Conservation (phyloP, 2,113 vertebrate genomes). For the Eira barbara region DNA sequence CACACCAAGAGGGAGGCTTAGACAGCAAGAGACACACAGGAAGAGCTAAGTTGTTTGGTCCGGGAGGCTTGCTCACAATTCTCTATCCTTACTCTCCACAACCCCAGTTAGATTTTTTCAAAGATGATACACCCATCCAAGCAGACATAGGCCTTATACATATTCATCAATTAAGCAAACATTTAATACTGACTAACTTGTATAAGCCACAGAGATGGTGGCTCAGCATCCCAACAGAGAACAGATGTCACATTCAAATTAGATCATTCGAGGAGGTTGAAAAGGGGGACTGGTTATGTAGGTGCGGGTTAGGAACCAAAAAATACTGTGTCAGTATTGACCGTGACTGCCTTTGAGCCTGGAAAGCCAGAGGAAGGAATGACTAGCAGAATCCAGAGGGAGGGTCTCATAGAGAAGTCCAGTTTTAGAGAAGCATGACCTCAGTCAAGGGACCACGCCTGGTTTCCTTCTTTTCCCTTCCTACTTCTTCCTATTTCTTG, state of each 20-base stretch:
- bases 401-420: neutral
- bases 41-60: neutral
- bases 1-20: neutral
- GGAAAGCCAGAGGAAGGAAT: neutral
- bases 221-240: neutral
- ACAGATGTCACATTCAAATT: neutral
- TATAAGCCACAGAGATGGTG: neutral
- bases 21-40: rapidly evolving
- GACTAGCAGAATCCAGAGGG: neutral
- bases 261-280: neutral
- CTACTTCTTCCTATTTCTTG: neutral
- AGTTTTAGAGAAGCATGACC: neutral
- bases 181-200: neutral
- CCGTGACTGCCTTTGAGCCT: neutral
- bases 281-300: neutral
- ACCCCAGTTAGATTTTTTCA: neutral
- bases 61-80: neutral
- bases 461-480: neutral
- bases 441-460: neutral
- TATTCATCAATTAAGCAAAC: neutral
- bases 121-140: neutral
- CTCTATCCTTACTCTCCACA: neutral
- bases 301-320: neutral
- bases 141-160: neutral
- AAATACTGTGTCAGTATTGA: neutral